Evolutionary conservation across 2,888 invertebrate species (phyloP).

Genomic region (Isoperla grammatica): DNA sequence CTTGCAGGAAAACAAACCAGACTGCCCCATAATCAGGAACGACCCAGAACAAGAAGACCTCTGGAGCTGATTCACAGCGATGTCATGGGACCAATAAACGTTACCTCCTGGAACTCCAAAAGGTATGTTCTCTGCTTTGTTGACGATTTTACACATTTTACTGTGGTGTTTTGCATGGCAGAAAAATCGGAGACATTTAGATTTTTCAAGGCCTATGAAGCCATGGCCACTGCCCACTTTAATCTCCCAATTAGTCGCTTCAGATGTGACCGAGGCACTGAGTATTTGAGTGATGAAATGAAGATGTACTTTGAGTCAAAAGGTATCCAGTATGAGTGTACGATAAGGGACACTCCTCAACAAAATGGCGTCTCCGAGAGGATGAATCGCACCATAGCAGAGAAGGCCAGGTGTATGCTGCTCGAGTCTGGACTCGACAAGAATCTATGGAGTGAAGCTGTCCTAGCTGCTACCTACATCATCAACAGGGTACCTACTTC

Average conservation of each 20-base stretch:
- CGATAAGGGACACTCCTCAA: conserved; percentile 41
- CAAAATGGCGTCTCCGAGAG: conserved; percentile 41
- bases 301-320: conserved; percentile 36
- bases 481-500: no score
- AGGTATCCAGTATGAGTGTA: conserved; percentile 40
- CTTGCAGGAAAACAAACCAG: conserved; percentile 15
- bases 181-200: conserved; percentile 29
- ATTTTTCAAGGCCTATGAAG: conserved; percentile 32
- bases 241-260: conserved; percentile 32
- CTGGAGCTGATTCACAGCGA: conserved; percentile 32
- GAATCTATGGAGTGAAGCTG: no score
- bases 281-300: conserved; percentile 37
- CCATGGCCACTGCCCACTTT: conserved; percentile 31
- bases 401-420: conserved; percentile 35
- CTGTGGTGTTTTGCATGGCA: conserved; percentile 26
- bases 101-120: conserved; percentile 23
- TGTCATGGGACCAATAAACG: conserved; percentile 32
- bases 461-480: no score
- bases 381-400: conserved; percentile 38
- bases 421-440: conserved; percentile 32
- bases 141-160: conserved; percentile 32
- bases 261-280: conserved; percentile 37
- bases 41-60: conserved; percentile 23
- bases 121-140: conserved; percentile 30
- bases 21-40: conserved; percentile 32